A percentile compares a stretch with the other conserved stretches of the same genome.
Evolutionary conservation across 2,797 vertebrate genomes (phyloP).

Genomic region (Gadopsis bispinosus): DNA sequence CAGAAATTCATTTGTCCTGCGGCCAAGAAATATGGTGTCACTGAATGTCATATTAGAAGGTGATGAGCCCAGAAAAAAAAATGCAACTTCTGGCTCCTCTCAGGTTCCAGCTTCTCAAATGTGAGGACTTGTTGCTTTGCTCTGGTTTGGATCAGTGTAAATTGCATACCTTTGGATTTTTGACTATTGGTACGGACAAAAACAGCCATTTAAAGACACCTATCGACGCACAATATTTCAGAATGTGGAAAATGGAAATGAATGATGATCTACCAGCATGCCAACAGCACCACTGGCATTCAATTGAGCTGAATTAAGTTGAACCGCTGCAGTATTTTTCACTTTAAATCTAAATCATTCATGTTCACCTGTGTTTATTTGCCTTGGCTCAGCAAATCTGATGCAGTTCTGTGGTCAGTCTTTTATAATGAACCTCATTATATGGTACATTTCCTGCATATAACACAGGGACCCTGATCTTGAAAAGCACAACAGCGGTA

Average conservation of each 20-base stretch:
- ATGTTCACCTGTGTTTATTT: slow-evolving; percentile 2
- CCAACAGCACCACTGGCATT: background rate
- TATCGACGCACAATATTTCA: too few relatives aligned
- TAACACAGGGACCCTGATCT: slow-evolving; percentile 18
- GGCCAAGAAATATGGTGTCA: slow-evolving; percentile 1
- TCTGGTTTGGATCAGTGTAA: too few relatives aligned
- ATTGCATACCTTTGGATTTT: too few relatives aligned
- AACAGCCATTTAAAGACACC: too few relatives aligned
- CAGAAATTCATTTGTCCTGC: slow-evolving; percentile 1
- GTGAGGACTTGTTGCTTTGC: too few relatives aligned
- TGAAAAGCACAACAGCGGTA: slow-evolving; percentile 11
- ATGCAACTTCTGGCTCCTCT: background rate
- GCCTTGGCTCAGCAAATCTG: slow-evolving; percentile 15
- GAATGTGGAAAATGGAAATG: background rate
- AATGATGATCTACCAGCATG: background rate
- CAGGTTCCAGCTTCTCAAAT: too few relatives aligned
- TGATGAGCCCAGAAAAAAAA: slow-evolving; percentile 4
- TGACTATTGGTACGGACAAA: too few relatives aligned
- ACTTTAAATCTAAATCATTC: background rate
- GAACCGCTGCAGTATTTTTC: background rate
- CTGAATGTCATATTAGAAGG: slow-evolving; percentile 9
- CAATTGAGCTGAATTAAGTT: background rate
- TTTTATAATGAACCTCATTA: slow-evolving; percentile 51
- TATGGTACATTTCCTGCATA: slow-evolving; percentile 20
- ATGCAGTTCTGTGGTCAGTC: background rate